Evolutionary conservation across 2,888 invertebrate species (phyloP).

Genomic region (Eugnorisma glareosa): DNA sequence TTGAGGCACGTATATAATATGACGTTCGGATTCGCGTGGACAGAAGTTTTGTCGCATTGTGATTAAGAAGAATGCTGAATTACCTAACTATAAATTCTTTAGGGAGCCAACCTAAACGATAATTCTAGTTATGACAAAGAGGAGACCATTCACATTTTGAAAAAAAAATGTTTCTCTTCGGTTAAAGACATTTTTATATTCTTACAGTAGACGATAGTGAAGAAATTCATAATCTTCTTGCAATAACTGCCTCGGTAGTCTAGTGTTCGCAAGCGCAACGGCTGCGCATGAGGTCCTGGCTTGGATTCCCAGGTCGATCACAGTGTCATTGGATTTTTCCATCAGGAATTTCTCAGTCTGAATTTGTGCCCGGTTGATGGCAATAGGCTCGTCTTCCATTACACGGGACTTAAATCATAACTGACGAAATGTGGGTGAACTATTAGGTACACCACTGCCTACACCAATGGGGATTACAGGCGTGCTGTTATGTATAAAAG

Average conservation of each 20-base stretch:
- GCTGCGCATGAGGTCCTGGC: too few species aligned
- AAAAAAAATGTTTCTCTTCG: not conserved
- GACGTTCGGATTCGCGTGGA: not conserved
- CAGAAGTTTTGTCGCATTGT: slow-evolving; percentile 30
- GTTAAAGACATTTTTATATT: not conserved
- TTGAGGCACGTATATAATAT: slow-evolving; percentile 20
- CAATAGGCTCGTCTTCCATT: not conserved
- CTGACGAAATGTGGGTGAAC: too few species aligned
- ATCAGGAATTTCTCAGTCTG: not conserved
- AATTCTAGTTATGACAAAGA: not conserved
- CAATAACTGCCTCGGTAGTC: not conserved
- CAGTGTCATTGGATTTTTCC: too few species aligned
- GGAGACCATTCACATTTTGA: not conserved
- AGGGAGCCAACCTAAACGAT: not conserved
- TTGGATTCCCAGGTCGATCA: too few species aligned
- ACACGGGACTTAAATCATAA: too few species aligned
- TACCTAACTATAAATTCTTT: not conserved
- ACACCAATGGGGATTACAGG: too few species aligned
- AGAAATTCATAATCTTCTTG: not conserved
- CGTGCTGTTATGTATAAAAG: too few species aligned
- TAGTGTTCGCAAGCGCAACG: too few species aligned
- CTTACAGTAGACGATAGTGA: not conserved
- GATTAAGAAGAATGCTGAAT: not conserved
- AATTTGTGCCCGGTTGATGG: not conserved
- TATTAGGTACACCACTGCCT: too few species aligned